Conservation (phyloP, 2,113 vertebrate species). For the Anser cygnoides region DNA sequence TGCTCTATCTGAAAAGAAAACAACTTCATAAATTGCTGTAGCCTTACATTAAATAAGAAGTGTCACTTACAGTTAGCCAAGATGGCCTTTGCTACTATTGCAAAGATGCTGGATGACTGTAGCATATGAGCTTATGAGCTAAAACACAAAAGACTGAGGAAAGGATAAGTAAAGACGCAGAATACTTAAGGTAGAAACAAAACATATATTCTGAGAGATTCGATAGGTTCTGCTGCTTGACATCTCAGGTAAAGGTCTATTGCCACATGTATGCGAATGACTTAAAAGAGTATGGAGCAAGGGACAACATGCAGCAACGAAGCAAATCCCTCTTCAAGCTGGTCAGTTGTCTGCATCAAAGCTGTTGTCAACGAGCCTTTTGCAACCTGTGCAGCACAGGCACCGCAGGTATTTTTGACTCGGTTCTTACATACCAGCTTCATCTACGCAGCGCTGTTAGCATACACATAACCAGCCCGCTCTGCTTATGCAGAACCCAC, state of each 20-base stretch:
- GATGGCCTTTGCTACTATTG: neutral
- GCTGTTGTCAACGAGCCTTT: neutral
- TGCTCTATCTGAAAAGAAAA: neutral
- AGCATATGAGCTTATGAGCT: neutral
- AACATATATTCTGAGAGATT: neutral
- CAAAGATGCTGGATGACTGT: neutral
- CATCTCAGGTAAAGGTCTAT: no score
- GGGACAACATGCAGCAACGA: neutral
- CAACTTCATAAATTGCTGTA: neutral
- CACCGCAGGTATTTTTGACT: rapidly evolving
- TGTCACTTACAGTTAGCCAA: neutral
- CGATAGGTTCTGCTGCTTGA: neutral
- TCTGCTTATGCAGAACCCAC: neutral
- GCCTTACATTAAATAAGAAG: neutral
- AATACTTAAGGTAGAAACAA: neutral
- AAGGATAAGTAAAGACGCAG: neutral
- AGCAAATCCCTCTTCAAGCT: neutral
- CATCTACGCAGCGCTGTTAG: neutral
- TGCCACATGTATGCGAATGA: neutral
- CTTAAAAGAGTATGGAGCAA: neutral
- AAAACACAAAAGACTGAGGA: neutral
- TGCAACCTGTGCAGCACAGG: neutral
- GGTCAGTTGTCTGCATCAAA: neutral
- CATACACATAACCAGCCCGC: neutral
- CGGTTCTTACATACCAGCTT: neutral